phyloP scores from a whole-genome alignment of 2,113 vertebrate species.

The Emberiza fucata region DNA sequence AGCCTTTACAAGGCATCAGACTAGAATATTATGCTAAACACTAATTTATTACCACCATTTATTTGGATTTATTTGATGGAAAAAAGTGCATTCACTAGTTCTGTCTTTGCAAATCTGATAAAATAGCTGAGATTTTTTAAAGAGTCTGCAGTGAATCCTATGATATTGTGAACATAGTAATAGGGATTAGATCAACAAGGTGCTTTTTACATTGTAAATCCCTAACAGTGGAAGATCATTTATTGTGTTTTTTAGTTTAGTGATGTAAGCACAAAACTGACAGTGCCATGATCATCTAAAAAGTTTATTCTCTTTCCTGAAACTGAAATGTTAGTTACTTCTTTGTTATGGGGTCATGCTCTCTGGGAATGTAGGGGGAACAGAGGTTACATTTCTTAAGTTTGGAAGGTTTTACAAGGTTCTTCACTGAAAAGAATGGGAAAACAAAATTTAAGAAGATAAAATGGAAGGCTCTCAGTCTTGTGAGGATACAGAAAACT shows the following conservation, averaged over 20 bases:
- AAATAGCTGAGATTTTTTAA: neutral
- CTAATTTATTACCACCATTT: neutral
- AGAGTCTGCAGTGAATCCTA: neutral
- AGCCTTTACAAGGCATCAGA: neutral
- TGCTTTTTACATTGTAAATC: neutral
- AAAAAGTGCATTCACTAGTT: neutral
- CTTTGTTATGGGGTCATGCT: neutral
- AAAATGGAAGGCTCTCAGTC: neutral
- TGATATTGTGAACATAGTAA: neutral
- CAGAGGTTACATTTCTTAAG: neutral
- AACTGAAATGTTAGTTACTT: neutral
- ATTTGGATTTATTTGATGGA: neutral
- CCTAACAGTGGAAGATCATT: neutral
- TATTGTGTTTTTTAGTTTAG: neutral
- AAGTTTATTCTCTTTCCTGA: neutral
- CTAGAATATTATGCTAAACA: neutral
- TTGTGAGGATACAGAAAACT: neutral
- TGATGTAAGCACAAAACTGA: neutral
- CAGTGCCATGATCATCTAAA: neutral
- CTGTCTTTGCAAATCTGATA: neutral
- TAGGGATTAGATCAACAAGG: neutral
- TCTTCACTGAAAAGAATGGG: neutral
- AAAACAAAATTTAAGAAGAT: neutral
- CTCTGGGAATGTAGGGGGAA: fast-evolving
- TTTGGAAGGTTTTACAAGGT: neutral